These are phyloP conservation scores for Steinernema carpocapsae DNA, from an alignment of 2,888 invertebrate species.

Conservation along the genomic window DNA sequence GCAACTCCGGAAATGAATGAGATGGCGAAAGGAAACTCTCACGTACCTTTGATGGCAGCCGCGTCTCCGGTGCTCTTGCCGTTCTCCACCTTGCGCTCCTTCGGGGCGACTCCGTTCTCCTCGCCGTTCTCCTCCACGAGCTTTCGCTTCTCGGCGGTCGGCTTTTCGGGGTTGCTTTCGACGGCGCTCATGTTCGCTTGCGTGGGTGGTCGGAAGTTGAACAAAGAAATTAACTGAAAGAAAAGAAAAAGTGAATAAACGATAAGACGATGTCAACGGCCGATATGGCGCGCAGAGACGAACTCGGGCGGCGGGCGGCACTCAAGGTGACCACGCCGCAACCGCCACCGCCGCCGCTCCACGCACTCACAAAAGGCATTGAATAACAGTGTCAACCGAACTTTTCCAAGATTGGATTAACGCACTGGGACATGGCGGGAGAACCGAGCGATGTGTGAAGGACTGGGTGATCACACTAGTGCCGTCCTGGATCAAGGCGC, in stretches of 20 bases:
- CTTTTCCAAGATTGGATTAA: not conserved
- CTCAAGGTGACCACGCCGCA: conserved; percentile 9
- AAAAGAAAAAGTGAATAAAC: not conserved
- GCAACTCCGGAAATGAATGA: not conserved
- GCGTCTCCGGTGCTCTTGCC: conserved; percentile 29
- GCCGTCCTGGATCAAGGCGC: conserved; percentile 23
- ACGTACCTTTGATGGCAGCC: conserved; percentile 23
- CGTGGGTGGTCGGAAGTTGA: not conserved
- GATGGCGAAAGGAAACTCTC: no score
- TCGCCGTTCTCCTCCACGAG: conserved; percentile 45
- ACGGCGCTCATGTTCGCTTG: conserved; percentile 35
- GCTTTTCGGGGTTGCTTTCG: conserved; percentile 22
- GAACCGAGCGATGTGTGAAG: not conserved
- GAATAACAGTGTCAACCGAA: not conserved
- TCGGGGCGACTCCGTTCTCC: conserved; percentile 39
- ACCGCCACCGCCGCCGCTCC: not conserved
- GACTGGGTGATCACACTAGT: conserved; percentile 9
- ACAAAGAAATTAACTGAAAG: conserved; percentile 22
- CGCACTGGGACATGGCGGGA: conserved; percentile 3
- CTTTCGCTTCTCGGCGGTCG: conserved; percentile 41
- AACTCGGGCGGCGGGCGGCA: conserved; percentile 1
- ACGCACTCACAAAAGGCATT: conserved; percentile 1
- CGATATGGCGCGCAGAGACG: conserved; percentile 12
- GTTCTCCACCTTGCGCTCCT: conserved; percentile 39
- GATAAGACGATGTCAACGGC: conserved; percentile 21